Evolutionary conservation across 2,888 invertebrate genomes (phyloP), one percentile per base, ranked within the genome.

Genomic region (Macropis europaea): DNA sequence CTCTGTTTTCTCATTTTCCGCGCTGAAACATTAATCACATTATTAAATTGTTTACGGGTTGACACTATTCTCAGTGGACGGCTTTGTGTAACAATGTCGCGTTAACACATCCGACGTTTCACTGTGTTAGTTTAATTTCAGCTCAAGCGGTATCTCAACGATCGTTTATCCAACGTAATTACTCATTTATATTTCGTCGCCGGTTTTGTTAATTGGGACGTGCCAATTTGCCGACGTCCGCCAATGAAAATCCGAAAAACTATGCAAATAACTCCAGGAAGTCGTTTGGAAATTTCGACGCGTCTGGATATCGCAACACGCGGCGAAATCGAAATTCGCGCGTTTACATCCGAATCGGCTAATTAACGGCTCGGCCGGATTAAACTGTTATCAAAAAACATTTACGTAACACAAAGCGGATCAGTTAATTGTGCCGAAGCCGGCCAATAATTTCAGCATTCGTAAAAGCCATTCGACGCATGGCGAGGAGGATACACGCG

Each of bases 351-450:
- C 38, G 40, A 30, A 28, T 47, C 45, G 52, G 54, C 77, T 77
- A 77, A 77, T 78, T 76, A 78, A 77, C 57, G 61, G 61, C 50
- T 34, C 11, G 54, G 13, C 3, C 19, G 60, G 45, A 60, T 73
- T 77, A 74, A 63, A 73, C 73, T 47, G 52, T 73, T 70, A 77
- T 74, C 57, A 48, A 63, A 74, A 71, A 77, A 77, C 50, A 54
- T 59, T 43, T 24, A 38, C 50, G 22, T 34, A n/a, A 38, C 36
- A 38, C 52, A n/a, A 22, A 26, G 38, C 57, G 15, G 28, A 36
- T 9, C 56, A 52, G 43, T 38, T 77, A 76, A 77, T 77, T 67
- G 76, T 53, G 42, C 52, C 36, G 73, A 67, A 69, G 40, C 60
- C 38, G 19, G 32, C 38, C 47, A 70, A 77, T 67, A 71, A 74